Evolutionary conservation across 1,140 invertebrate genomes (phyloP).

Genomic region (Doryteuthis pealeii): DNA sequence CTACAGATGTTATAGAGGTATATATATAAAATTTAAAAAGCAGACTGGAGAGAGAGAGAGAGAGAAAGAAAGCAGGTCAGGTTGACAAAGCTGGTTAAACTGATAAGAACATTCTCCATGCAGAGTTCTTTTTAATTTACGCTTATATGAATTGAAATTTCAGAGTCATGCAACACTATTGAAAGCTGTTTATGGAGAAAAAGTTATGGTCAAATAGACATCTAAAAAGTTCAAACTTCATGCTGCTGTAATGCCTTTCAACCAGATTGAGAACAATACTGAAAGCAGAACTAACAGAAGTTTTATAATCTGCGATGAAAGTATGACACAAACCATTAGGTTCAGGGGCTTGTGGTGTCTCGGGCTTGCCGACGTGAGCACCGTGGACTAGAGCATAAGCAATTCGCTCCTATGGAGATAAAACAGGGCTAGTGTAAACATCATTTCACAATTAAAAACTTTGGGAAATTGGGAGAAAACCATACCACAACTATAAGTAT

Average conservation of each 20-base stretch:
- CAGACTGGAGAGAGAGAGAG: too few species aligned
- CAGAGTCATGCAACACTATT: constrained; percentile 9
- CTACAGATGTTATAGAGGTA: too few species aligned
- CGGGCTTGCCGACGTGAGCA: constrained; percentile 6
- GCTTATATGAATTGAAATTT: not conserved
- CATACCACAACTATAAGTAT: too few species aligned
- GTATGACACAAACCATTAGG: constrained; percentile 3
- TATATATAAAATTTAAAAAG: too few species aligned
- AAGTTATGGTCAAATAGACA: not conserved
- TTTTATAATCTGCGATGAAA: constrained; percentile 7
- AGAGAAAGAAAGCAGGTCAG: too few species aligned
- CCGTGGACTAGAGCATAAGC: constrained; percentile 10
- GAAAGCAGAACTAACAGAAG: constrained; percentile 9
- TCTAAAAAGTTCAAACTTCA: constrained; percentile 1
- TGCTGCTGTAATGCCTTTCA: constrained; percentile 3
- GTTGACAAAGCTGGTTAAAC: too few species aligned
- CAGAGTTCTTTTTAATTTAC: too few species aligned
- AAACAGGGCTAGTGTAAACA: constrained; percentile 4
- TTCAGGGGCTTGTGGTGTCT: constrained; percentile 10
- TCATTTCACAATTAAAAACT: not conserved
- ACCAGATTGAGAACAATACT: constrained; percentile 9
- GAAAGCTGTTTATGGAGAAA: not conserved
- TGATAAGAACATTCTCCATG: too few species aligned
- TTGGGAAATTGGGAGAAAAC: not conserved
- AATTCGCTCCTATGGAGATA: constrained; percentile 5